Base-by-base conservation (phyloP, 2,797 vertebrate genomes). In the Anguilla obscura region DNA sequence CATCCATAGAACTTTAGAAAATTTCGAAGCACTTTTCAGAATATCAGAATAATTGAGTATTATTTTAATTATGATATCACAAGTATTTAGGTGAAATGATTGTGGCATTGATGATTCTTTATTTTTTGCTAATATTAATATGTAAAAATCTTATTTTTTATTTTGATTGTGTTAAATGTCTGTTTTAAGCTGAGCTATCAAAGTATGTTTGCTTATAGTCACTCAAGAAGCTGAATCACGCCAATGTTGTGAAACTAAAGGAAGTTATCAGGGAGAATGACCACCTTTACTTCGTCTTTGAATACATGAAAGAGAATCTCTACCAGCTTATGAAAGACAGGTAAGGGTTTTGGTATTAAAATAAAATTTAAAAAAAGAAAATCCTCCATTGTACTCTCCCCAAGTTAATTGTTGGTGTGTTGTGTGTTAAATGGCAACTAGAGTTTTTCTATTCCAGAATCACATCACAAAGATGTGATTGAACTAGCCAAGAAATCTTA, bases 261-360 rank as follows among this genome's bases (percentile, higher is more conserved):
- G 99, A 99, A 95, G 99, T 99, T 30, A 99, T 99, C 94, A 94
- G 98, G 94, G 99, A 99, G 95, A 99, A 99, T 88, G 98, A 99
- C 92, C 97, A 98, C 86, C 97, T 99, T 89, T 99, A 99, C 95
- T 99, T 99, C 94, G 96, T 99, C 86, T 99, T 99, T 95, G 99
- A 99, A 91, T 99, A 99, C 91, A 99, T 99, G 99, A 99, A 99
- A 94, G 98, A 99, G 94, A 99, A 99, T 89, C 97, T 99, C 74
- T 99, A 99, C 93, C 98, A 99, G 92, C 96, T 99, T 83, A 99
- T 99, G 98, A 99, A 99, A 93, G 97, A 99, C 94, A 97, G 98
- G 98, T 99, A 96, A 90, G 93, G 89, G 1, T 18, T n/a, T 76
- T 76, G 8, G 4, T 40, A 16, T 1, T 36, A 36, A 40, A 76